Percentiles rank a stretch among this genome's conserved stretches.
Conservation (phyloP, 2,888 invertebrate genomes). For the Brenthis hecate region DNA sequence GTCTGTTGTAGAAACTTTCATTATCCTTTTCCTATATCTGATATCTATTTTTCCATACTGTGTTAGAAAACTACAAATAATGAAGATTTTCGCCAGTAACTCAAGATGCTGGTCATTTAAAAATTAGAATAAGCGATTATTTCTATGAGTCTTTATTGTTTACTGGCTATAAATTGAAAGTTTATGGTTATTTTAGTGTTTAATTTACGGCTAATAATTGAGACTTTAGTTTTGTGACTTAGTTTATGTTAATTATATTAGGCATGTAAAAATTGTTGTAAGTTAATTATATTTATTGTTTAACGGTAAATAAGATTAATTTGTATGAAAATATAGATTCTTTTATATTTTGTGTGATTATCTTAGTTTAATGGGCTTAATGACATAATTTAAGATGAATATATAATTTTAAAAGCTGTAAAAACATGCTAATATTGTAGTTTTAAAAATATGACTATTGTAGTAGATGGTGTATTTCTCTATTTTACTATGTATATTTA, state of each 20-base stretch:
- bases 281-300: slow-evolving; percentile 47
- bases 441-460: slow-evolving; percentile 40
- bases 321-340: slow-evolving; percentile 38
- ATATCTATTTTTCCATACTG: slow-evolving; percentile 1
- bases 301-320: slow-evolving; percentile 52
- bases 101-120: slow-evolving; percentile 52
- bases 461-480: slow-evolving; percentile 40
- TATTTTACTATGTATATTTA: slow-evolving; percentile 44
- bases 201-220: slow-evolving; percentile 53
- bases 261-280: slow-evolving; percentile 50
- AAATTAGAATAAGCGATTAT: slow-evolving; percentile 33
- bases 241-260: slow-evolving; percentile 43
- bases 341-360: slow-evolving; percentile 39
- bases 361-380: slow-evolving; percentile 29
- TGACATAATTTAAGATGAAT: slow-evolving; percentile 32
- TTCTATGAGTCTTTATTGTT: not conserved
- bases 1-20: slow-evolving; percentile 9
- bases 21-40: slow-evolving; percentile 29
- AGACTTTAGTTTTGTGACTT: slow-evolving; percentile 40
- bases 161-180: not conserved
- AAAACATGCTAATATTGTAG: slow-evolving; percentile 38
- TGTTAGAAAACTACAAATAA: not conserved
- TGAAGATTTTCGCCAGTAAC: slow-evolving; percentile 38
- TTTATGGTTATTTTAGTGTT: slow-evolving; percentile 41
- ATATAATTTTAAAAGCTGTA: slow-evolving; percentile 38